phyloP scores from a whole-genome alignment of 2,888 invertebrate genomes.

The Aelia acuminata region DNA sequence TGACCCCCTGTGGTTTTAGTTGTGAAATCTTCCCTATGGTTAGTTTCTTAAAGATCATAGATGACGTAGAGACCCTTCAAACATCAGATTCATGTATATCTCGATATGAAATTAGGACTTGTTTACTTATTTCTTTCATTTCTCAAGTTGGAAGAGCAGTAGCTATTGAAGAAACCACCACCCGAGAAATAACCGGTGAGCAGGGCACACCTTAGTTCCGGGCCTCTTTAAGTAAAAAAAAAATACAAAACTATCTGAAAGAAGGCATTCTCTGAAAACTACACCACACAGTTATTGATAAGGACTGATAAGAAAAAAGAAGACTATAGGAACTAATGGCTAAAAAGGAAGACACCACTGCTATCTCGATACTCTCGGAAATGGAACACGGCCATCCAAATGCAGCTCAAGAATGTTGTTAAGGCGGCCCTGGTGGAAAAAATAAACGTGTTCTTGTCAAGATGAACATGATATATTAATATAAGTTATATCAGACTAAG shows the following conservation, averaged over 20 bases:
- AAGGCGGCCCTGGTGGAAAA: background rate
- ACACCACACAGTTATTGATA: conserved; percentile 17
- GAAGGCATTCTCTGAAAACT: conserved; percentile 4
- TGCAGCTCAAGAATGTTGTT: background rate
- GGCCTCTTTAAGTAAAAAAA: background rate
- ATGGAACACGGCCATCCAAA: conserved; percentile 12
- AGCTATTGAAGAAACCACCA: background rate
- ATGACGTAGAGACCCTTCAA: too few species aligned
- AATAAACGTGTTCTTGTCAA: background rate
- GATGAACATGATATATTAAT: background rate
- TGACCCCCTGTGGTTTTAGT: too few species aligned
- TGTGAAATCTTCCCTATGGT: too few species aligned
- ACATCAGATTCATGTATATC: too few species aligned
- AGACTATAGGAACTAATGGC: background rate
- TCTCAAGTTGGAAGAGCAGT: background rate
- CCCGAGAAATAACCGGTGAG: background rate
- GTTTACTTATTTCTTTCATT: too few species aligned
- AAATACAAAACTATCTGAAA: background rate
- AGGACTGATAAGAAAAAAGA: background rate
- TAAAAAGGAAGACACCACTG: conserved; percentile 23
- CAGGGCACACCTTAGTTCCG: background rate
- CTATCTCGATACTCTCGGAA: background rate
- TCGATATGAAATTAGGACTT: too few species aligned
- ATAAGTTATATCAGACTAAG: background rate
- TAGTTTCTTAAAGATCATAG: too few species aligned